A percentile compares a stretch with the other conserved stretches of the same genome.
Conservation (phyloP, 2,113 vertebrate species). For the Hemiprocne comata region DNA sequence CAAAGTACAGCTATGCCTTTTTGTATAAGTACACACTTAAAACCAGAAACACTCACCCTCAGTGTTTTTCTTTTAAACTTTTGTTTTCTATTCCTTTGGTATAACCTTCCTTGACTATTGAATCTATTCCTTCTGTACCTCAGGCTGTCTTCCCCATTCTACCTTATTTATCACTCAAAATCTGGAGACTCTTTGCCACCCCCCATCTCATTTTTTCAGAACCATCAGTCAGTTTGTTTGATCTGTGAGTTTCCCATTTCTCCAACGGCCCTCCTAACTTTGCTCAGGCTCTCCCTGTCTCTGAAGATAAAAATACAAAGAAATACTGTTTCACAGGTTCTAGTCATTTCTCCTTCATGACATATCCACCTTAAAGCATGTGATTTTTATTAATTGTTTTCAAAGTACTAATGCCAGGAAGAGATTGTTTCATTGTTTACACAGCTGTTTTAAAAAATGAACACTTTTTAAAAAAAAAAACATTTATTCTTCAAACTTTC, state of each 20-base stretch:
- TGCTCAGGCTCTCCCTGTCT: background rate
- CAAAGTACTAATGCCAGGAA: background rate
- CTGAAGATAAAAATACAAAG: background rate
- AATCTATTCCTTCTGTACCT: background rate
- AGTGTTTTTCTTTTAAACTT: background rate
- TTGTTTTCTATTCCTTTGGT: background rate
- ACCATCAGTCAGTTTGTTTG: background rate
- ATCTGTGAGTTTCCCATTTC: background rate
- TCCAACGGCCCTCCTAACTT: background rate
- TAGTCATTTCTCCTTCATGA: background rate
- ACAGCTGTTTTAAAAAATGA: background rate
- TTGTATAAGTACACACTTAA: background rate
- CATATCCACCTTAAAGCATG: background rate
- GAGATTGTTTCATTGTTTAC: background rate
- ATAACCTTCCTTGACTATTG: background rate
- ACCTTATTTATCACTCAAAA: background rate
- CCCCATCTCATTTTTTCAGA: background rate
- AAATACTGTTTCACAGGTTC: background rate
- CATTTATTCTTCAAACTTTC: background rate
- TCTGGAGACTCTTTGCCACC: background rate
- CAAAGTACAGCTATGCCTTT: background rate
- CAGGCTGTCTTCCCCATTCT: background rate
- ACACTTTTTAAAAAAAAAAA: background rate
- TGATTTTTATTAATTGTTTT: background rate
- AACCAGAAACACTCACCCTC: background rate